Base-by-base conservation (phyloP, 2,797 vertebrate genomes). In the Enteromius argenteus region DNA sequence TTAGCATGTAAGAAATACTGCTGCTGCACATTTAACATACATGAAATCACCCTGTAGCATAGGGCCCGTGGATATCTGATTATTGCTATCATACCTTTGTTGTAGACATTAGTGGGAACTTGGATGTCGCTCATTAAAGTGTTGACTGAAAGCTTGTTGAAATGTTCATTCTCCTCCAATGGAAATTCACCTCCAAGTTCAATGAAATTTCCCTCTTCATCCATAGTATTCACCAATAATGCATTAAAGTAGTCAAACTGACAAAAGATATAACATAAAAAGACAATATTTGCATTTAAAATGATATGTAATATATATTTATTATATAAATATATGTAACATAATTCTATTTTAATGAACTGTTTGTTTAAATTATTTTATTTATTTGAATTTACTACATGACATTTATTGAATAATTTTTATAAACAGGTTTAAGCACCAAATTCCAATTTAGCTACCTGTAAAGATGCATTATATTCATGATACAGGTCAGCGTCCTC, bases 221-320 rank as follows among this genome's bases (percentile, higher is more conserved):
- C 97, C 83, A 89, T 90, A 0, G 97, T 92, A 21, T 99, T 99
- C 91, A 99, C 95, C 82, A 96, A 76, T 90, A 97, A 93, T 0
- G 98, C 96, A 91, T 99, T 99, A 91, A 96, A 99, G 90, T 99
- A 99, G 89, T 99, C 95, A 89, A 97, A 98, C 98, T 99, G 87
- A 62, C 84, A 79, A 66, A 72, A 77, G 56, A 67, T 44, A 81
- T 19, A 67, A 19, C 37, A 71, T 6, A 23, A 37, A 80, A 76
- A 64, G 23, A 32, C 27, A 32, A 17, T 17, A 30, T 30, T 32
- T 64, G 27, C 27, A 32, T 64, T 60, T 14, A 32, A 46, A 35
- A 44, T 8, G 1, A 42, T 51, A 51, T 84, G 86, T 84, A 80
- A 67, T 23, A n/a, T 35, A 72, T 69, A 32, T 32, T 0, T 42